Evolutionary conservation across 1,140 invertebrate genomes (phyloP).

Genomic region (Hormaphis cornu): DNA sequence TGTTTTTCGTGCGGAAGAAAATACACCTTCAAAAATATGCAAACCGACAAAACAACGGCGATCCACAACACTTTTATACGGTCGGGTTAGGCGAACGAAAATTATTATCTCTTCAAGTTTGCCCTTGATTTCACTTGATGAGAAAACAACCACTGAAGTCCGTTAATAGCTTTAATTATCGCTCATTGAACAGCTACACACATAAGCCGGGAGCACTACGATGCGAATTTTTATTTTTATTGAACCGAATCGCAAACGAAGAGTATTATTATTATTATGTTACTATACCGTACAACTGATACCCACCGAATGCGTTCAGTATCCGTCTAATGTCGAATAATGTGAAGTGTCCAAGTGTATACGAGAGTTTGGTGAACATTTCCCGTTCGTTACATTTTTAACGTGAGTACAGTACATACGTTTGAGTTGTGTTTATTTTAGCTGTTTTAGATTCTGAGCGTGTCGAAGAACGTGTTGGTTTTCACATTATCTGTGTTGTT

Average conservation of each 20-base stretch:
- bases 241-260: conserved; percentile 14
- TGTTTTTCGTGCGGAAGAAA: no score
- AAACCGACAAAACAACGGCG: no score
- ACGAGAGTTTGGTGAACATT: not conserved
- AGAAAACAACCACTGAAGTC: conserved; percentile 29
- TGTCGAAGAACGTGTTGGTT: no score
- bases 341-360: not conserved
- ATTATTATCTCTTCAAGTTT: conserved; percentile 9
- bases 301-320: not conserved
- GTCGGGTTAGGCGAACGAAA: not conserved
- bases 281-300: conserved; percentile 9
- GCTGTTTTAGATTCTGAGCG: no score
- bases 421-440: no score
- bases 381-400: not conserved
- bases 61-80: no score
- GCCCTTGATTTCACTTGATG: conserved; percentile 25
- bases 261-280: no score
- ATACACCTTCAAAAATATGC: no score
- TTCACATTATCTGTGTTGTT: no score
- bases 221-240: conserved; percentile 31
- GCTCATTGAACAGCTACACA: conserved; percentile 23
- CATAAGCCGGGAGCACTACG: conserved; percentile 5
- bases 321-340: conserved; percentile 11
- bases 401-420: no score
- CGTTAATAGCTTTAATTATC: conserved; percentile 26